Percentiles rank a stretch among this genome's conserved stretches.
These are phyloP conservation scores for Tor tambroides DNA, from an alignment of 2,113 vertebrate species.

Conservation along the genomic window DNA sequence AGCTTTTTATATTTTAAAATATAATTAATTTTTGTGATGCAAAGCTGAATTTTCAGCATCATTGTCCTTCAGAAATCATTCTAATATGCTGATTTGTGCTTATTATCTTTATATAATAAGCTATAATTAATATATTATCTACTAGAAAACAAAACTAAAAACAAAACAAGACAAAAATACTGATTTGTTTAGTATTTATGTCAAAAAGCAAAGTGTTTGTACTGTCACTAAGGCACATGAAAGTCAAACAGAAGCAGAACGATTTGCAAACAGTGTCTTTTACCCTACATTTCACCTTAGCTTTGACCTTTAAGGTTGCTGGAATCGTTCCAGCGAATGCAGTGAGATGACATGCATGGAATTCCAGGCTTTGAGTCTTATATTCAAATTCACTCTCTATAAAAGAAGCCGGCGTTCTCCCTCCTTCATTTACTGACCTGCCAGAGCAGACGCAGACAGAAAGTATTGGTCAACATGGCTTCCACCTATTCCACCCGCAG, in stretches of 20 bases:
- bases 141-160: too few species aligned
- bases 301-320: neutral
- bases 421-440: neutral
- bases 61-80: neutral
- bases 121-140: too few species aligned
- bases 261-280: neutral
- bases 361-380: constrained; percentile 34
- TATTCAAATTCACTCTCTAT: constrained; percentile 49
- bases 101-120: too few species aligned
- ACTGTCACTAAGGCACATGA: neutral
- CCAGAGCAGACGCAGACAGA: constrained; percentile 8
- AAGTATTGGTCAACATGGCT: constrained; percentile 24
- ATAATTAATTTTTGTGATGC: too few species aligned
- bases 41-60: neutral
- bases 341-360: neutral
- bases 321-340: neutral
- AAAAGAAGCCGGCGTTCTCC: constrained; percentile 46
- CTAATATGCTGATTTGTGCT: too few species aligned
- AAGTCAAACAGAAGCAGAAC: neutral
- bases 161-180: too few species aligned
- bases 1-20: too few species aligned
- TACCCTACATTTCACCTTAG: neutral
- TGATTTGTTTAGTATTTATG: too few species aligned
- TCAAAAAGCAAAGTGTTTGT: too few species aligned
- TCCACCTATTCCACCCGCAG: constrained; percentile 17